A percentile compares a stretch with the other conserved stretches of the same genome.
Evolutionary conservation across 2,888 invertebrate genomes (phyloP).

Genomic region (Lamellibrachia columna): DNA sequence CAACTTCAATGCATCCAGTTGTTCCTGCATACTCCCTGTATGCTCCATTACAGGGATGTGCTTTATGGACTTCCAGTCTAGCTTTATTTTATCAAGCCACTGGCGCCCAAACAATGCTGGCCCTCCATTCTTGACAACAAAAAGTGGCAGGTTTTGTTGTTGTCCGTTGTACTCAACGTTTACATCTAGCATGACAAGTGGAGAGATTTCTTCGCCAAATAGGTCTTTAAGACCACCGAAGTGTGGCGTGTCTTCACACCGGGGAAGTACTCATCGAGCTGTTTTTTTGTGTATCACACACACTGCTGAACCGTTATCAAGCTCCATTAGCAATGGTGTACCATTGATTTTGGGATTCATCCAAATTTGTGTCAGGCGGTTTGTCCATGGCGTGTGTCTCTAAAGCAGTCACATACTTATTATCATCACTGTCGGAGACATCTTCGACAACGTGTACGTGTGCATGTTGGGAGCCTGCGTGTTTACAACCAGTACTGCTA

Average conservation of each 20-base stretch:
- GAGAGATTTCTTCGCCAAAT: slow-evolving; percentile 13
- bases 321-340: background rate
- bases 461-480: background rate
- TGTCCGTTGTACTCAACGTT: slow-evolving; percentile 13
- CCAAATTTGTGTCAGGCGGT: background rate
- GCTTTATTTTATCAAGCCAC: background rate
- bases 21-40: background rate
- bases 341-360: background rate
- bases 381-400: too few relatives aligned
- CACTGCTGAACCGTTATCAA: background rate
- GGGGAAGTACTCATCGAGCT: background rate
- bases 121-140: too few relatives aligned
- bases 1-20: slow-evolving; percentile 17
- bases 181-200: slow-evolving; percentile 8
- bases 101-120: background rate
- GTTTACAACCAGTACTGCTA: background rate
- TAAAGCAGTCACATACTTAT: too few relatives aligned
- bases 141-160: background rate
- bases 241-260: background rate
- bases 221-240: background rate
- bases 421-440: too few relatives aligned
- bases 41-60: too few relatives aligned
- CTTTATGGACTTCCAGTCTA: background rate
- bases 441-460: background rate
- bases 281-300: background rate